Base-by-base conservation (phyloP, 2,888 invertebrate genomes). In the Osedax fenrisi region DNA sequence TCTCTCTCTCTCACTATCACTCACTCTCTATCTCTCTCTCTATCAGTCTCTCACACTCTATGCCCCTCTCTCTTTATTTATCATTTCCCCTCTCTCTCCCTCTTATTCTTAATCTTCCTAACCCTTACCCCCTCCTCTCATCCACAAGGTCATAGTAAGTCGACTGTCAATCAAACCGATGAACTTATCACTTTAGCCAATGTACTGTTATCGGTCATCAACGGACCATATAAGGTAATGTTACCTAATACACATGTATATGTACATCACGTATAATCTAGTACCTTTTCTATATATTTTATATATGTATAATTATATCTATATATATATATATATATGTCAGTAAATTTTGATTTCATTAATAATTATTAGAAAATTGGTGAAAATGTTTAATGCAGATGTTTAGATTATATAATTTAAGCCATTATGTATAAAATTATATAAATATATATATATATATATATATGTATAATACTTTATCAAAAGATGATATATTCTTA, bases 141-240 rank as follows among this genome's bases (percentile, higher is more conserved):
- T 56, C n/a, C 56, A 17, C 56, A 22, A 68, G 68, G 68, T 68
- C 26, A 25, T 22, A 68, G 68, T 27, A 68, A 68, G 26, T 68
- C 68, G 26, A 68, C 68, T 2, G 26, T 10, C 25, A 17, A 24
- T 10, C 68, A 68, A 26, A 24, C 68, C 22, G 79, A 83, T 78
- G 83, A 83, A 41, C 77, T 83, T 70, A 79, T 83, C 59, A 76
- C 79, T 3, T 78, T 83, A 23, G 82, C 83, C 21, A 82, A 83
- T 27, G 81, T 81, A 3, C 77, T 84, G 3, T 79, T 82, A 77
- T 80, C 81, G 21, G 80, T 83, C 24, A 77, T 83, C 62, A 79
- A 78, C 72, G 83, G 82, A 73, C 80, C 81, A 2, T 82, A 81
- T 75, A 77, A 77, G 69, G 82, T 82, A 75, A 79, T 13, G 66